Evolutionary conservation across 2,797 vertebrate genomes (phyloP), one percentile per base, ranked within the genome.

Genomic region (Diplodus sargus): DNA sequence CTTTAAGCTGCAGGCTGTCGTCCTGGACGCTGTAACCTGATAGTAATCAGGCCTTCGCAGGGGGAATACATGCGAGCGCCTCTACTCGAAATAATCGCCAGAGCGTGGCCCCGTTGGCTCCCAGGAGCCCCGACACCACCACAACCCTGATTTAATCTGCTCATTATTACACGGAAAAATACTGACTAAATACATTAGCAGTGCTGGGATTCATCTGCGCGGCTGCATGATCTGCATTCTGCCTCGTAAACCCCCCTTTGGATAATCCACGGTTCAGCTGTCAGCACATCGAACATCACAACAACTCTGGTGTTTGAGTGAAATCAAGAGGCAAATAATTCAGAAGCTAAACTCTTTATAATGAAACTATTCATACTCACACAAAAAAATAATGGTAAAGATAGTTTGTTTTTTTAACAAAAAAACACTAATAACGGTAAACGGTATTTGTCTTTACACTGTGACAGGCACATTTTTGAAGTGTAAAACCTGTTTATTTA

Each of bases 21-120:
- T 95, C 96, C 96, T 96, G 96, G 96, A 96, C 92, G 94, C 95
- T 94, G 96, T 96, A 96, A 96, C 96, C 96, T 95, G 96, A 97
- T 95, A 94, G 95, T 95, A 93, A 96, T 95, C 95, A 95, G 94
- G 87, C 93, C 95, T 91, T 95, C 94, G 92, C 95, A 94, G 95
- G 95, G 95, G 89, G 87, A 90, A 89, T 86, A 87, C 76, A 51
- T 43, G 71, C n/a, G 52, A 83, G 78, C 77, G 67, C 80, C 81
- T 84, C 82, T 30, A 65, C 81, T 79, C 6, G 8, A 71, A 57
- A 62, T 71, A 69, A 75, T 72, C 70, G 30, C 28, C 39, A 0
- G 42, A 80, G 84, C 43, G 43, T 57, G 72, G 72, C 75, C 79
- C 34, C 6, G 45, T n/a, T 10, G 84, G 74, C 79, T 88, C 90